Percentiles rank a stretch among this genome's conserved stretches.
phyloP scores from a whole-genome alignment of 92 coral and sea anemone genomes.

The Parazoanthus swiftii region DNA sequence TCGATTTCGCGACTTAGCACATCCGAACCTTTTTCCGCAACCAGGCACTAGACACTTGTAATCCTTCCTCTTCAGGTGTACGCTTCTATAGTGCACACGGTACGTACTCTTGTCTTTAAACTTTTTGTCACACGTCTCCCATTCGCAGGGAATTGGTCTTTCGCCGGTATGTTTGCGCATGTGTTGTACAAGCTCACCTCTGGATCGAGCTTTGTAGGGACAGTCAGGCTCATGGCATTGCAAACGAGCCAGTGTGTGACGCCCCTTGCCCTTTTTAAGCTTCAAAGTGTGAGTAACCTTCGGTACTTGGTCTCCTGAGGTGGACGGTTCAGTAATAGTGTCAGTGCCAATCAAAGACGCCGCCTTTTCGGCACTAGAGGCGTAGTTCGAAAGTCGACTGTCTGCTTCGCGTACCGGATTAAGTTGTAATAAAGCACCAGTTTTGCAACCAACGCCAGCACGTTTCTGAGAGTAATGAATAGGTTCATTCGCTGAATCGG shows the following conservation, averaged over 20 bases:
- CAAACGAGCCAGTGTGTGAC: background rate
- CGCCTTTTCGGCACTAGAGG: background rate
- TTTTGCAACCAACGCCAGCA: background rate
- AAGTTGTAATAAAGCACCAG: background rate
- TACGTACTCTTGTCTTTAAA: conserved; percentile 61
- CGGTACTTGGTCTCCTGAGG: too few species aligned
- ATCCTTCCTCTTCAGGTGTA: conserved; percentile 52
- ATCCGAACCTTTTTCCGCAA: conserved; percentile 50
- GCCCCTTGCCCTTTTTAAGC: background rate
- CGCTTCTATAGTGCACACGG: conserved; percentile 59
- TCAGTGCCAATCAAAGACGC: too few species aligned
- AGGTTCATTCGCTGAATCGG: background rate
- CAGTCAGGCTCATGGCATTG: conserved; percentile 56
- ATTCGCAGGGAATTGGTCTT: conserved; percentile 55
- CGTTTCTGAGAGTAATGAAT: background rate
- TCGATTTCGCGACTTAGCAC: conserved; percentile 62
- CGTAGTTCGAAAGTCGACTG: background rate
- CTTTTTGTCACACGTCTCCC: conserved; percentile 55
- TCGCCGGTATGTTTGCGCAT: conserved; percentile 60
- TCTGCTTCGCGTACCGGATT: background rate
- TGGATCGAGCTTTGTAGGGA: conserved; percentile 54
- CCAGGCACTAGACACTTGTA: conserved; percentile 58
- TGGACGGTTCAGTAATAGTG: too few species aligned
- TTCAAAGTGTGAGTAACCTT: too few species aligned
- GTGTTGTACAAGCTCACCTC: conserved; percentile 55